Conservation (phyloP, 2,888 invertebrate genomes). For the Hirudinaria manillensis region DNA sequence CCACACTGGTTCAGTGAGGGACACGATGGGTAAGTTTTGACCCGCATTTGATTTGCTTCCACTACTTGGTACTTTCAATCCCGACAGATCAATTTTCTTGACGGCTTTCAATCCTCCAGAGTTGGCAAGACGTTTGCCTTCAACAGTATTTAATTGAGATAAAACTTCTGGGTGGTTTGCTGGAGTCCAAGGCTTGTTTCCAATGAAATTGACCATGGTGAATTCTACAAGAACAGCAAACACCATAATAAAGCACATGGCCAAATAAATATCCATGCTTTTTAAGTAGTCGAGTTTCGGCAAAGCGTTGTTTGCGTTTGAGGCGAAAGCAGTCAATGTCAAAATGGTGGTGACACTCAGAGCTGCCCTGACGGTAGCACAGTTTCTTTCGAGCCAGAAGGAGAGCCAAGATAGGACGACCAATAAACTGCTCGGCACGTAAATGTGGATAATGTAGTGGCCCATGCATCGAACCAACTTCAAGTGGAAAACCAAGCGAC, state of each 20-base stretch:
- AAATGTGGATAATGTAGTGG: constrained; percentile 62
- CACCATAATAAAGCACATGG: constrained; percentile 97
- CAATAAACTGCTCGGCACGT: constrained; percentile 57
- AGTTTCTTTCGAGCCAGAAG: constrained; percentile 55
- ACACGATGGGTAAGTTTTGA: not conserved
- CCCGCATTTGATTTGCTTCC: not conserved
- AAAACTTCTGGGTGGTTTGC: constrained; percentile 7
- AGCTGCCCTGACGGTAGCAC: constrained; percentile 52
- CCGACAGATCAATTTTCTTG: not conserved
- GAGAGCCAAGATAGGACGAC: constrained; percentile 67
- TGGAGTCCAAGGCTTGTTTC: constrained; percentile 30
- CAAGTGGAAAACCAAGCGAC: constrained; percentile 59
- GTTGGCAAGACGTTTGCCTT: not conserved
- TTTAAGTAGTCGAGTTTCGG: constrained; percentile 53
- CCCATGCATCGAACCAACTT: constrained; percentile 75
- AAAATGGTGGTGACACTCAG: constrained; percentile 53
- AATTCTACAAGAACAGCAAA: constrained; percentile 95
- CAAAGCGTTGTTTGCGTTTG: constrained; percentile 51
- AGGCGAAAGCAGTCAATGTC: constrained; percentile 54
- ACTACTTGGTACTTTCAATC: not conserved
- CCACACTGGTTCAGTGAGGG: not conserved
- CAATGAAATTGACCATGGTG: constrained; percentile 95
- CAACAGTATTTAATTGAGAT: not conserved
- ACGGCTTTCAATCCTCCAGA: not conserved
- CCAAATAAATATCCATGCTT: constrained; percentile 85